Conservation (phyloP, 2,888 invertebrate species). For the Formica aserva region DNA sequence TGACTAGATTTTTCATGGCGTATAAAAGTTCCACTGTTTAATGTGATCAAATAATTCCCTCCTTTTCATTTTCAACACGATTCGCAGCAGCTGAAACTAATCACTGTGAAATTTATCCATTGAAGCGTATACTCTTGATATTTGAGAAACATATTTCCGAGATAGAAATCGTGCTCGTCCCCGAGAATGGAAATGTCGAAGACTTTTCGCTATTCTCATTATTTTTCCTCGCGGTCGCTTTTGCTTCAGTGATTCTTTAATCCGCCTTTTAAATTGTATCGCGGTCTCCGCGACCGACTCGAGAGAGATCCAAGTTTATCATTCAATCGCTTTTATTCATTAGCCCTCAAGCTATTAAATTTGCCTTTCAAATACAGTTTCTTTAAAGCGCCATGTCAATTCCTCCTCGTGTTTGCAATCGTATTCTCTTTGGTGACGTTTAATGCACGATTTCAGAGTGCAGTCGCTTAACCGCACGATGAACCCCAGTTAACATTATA, state of each 20-base stretch:
- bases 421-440: slow-evolving; percentile 23
- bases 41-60: not conserved
- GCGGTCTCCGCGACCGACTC: not conserved
- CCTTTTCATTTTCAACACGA: not conserved
- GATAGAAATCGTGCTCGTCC: not conserved
- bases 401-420: not conserved
- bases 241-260: slow-evolving; percentile 38
- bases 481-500: slow-evolving; percentile 33
- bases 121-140: not conserved
- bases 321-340: slow-evolving; percentile 48
- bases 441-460: slow-evolving; percentile 32
- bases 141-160: slow-evolving; percentile 35
- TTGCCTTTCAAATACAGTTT: slow-evolving; percentile 37
- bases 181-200: slow-evolving; percentile 6
- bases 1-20: not conserved
- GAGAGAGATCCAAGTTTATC: slow-evolving; percentile 31
- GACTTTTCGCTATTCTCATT: not conserved
- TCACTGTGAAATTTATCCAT: not conserved
- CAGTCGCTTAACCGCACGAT: slow-evolving; percentile 22
- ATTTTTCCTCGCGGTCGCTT: not conserved
- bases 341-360: slow-evolving; percentile 43
- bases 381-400: slow-evolving; percentile 37
- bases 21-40: not conserved
- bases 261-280: slow-evolving; percentile 29
- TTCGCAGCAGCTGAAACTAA: not conserved